Evolutionary conservation across 2,888 invertebrate species (phyloP), one percentile per base, ranked within the genome.

Genomic region (Lamellibrachia columna): DNA sequence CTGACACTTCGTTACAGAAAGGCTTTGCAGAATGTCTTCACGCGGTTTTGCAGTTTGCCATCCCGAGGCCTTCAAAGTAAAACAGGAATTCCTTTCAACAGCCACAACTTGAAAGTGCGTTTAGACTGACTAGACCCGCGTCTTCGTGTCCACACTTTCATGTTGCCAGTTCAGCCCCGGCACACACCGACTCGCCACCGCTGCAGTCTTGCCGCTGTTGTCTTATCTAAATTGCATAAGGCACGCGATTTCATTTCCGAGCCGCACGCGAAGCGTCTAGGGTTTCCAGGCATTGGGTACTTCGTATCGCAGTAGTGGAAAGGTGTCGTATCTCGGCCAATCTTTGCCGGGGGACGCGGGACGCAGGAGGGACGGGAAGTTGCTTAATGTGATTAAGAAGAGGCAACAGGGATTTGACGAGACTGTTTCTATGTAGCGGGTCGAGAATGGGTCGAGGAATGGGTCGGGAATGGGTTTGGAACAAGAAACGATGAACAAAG

Each of bases 171-270:
- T 75, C 22, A 75, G 75, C 22, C 75, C n/a, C 22, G 22, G 22
- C 75, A 75, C n/a, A 15, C 75, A 15, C 75, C 75, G 75, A 75
- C 22, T 75, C 75, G n/a, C 11, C 22, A 75, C 22, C 75, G 75
- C 75, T 75, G 75, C 75, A 75, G 15, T 75, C 75, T 75, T n/a
- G 75, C 75, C 6, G 75, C 22, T 75, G 6, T 75, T 75, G 75
- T 75, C 75, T 75, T 75, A 75, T 75, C 75, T 75, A 75, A 75
- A 75, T 75, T 75, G 75, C n/a, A n/a, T 75, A 75, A 75, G 75
- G 75, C 75, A 75, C 75, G 75, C 15, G 75, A 75, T 75, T 75
- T n/a, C 75, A 4, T 75, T 75, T 22, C 75, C 22, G 22, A 75
- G 75, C 75, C 75, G 75, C 75, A 75, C 75, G 75, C 75, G 75